Evolutionary conservation across 2,888 invertebrate species (phyloP).

Genomic region (Lochmaea crataegi): DNA sequence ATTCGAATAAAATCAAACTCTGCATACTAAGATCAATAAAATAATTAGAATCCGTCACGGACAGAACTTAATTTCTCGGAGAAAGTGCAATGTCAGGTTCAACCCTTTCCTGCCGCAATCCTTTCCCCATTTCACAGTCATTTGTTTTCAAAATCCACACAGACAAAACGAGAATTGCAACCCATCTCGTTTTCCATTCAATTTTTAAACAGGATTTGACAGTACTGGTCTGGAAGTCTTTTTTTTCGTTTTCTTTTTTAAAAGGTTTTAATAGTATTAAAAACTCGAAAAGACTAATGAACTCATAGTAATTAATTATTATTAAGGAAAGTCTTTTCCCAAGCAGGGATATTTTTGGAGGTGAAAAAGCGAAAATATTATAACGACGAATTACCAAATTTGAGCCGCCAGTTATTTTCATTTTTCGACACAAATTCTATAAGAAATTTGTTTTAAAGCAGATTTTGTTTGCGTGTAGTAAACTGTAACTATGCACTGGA

Average conservation of each 20-base stretch:
- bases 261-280: neutral
- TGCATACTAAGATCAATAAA: conserved; percentile 38
- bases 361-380: too few relatives aligned
- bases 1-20: conserved; percentile 42
- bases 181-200: conserved; percentile 12
- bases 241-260: neutral
- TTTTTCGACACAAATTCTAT: too few relatives aligned
- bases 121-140: conserved; percentile 41
- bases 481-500: too few relatives aligned
- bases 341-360: too few relatives aligned
- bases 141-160: conserved; percentile 35
- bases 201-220: conserved; percentile 18
- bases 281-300: neutral
- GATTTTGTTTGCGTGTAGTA: too few relatives aligned
- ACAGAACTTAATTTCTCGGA: conserved; percentile 41
- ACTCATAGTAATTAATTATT: neutral
- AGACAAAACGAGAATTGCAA: conserved; percentile 9
- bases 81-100: conserved; percentile 44
- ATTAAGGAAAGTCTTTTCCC: neutral
- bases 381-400: too few relatives aligned
- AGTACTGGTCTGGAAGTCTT: conserved; percentile 1
- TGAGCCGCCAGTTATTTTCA: too few relatives aligned
- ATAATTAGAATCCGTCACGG: conserved; percentile 46
- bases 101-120: conserved; percentile 43
- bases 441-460: too few relatives aligned